Evolutionary conservation across 2,113 vertebrate genomes (phyloP), one percentile per base, ranked within the genome.

Genomic region (Cyanoliseus patagonus): DNA sequence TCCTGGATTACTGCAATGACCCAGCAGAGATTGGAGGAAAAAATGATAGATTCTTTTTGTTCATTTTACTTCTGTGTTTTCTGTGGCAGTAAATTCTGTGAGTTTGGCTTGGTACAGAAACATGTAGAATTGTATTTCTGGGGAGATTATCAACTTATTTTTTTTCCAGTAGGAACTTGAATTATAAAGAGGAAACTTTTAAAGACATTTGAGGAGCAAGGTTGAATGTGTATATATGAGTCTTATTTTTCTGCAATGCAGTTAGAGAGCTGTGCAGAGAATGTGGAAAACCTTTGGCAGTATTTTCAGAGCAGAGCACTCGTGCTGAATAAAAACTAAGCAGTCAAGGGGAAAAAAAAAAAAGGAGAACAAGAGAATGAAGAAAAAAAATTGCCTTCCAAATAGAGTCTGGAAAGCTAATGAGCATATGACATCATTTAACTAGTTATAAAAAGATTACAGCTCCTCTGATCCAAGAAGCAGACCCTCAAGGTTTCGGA

Each of bases 241-340:
- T 77, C 79, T 90, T 95, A 95, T 95, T 97, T 96, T 96, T 95
- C 96, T 97, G 97, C 97, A 97, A 91, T 97, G 97, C 97, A 96
- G 96, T 96, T 97, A 96, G 72, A 95, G 77, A 77, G 55, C 64
- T 97, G 95, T 97, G 95, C 90, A 92, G 92, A 81, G 97, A 97
- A 97, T 97, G 92, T 97, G 96, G 94, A 97, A 97, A 95, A 96
- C 94, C 94, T 95, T 96, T 94, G 95, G 91, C 94, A 96, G 97
- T 85, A 74, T 96, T 97, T 94, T 97, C 96, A 95, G 94, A 93
- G 92, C 83, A 92, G 80, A 94, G 92, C 27, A 94, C 95, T 96
- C 10, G 37, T 93, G 91, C 86, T 94, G 95, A 97, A 96, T 97
- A 95, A 96, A 96, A 97, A 97, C 94, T 92, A 97, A 96, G 96